These are phyloP conservation scores for Gambusia holbrooki DNA, from an alignment of 2,113 vertebrate genomes.

Conservation along the genomic window DNA sequence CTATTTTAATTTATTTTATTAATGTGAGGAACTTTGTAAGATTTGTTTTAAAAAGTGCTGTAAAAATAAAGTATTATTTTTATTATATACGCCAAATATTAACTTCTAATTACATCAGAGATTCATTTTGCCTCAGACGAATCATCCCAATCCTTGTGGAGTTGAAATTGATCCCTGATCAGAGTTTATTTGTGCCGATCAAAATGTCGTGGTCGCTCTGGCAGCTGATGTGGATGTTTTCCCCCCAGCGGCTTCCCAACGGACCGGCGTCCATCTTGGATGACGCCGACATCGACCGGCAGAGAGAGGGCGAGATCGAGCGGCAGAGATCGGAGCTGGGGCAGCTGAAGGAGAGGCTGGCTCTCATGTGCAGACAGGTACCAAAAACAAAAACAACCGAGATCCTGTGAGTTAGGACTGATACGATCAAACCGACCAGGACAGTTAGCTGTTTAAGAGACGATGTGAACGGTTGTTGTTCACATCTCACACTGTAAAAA, in stretches of 20 bases:
- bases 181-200: not conserved
- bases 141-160: not conserved
- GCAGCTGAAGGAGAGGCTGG: conserved; percentile 89
- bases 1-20: too few relatives aligned
- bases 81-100: not conserved
- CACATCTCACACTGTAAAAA: too few relatives aligned
- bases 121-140: not conserved
- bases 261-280: conserved; percentile 82
- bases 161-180: not conserved
- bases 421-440: not conserved
- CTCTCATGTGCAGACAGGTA: conserved; percentile 89
- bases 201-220: not conserved
- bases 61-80: too few relatives aligned
- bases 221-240: not conserved
- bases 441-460: not conserved
- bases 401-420: not conserved
- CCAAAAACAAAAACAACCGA: not conserved
- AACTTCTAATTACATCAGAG: not conserved
- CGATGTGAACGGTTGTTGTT: too few relatives aligned
- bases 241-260: conserved; percentile 85
- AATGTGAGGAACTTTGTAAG: too few relatives aligned
- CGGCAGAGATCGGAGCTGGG: conserved; percentile 87
- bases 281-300: conserved; percentile 74
- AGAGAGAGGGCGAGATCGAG: conserved; percentile 86
- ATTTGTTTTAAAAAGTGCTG: too few relatives aligned